Evolutionary conservation across 2,888 invertebrate species (phyloP).

Genomic region (Kuschelorhynchus macadamiae): DNA sequence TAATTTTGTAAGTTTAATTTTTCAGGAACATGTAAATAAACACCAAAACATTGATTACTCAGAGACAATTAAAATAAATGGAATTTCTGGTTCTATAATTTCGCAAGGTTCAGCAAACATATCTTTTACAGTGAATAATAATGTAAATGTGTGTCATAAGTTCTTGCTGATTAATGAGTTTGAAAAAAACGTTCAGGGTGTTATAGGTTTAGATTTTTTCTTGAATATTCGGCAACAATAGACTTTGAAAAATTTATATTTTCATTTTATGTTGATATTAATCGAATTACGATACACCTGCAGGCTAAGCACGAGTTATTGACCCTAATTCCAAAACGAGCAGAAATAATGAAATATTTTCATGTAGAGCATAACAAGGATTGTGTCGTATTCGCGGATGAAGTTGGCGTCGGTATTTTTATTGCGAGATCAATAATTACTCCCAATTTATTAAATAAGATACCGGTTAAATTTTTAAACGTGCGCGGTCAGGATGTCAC

Average conservation of each 20-base stretch:
- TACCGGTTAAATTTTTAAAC: slow-evolving; percentile 10
- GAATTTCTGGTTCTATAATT: too few species aligned
- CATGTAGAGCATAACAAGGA: not conserved
- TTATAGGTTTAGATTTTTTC: slow-evolving; percentile 11
- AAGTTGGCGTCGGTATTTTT: slow-evolving; percentile 7
- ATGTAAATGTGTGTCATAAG: too few species aligned
- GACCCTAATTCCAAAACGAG: slow-evolving; percentile 1
- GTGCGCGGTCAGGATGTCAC: not conserved
- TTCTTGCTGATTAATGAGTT: too few species aligned
- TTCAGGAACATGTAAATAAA: too few species aligned
- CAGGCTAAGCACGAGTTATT: not conserved
- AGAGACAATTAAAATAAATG: too few species aligned
- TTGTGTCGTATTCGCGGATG: slow-evolving; percentile 5
- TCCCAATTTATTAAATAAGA: not conserved
- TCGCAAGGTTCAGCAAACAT: too few species aligned
- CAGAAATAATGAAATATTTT: slow-evolving; percentile 15
- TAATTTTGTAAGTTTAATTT: too few species aligned
- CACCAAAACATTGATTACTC: too few species aligned
- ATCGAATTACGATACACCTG: not conserved
- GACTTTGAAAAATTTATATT: too few species aligned
- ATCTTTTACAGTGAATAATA: too few species aligned
- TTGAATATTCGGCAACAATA: slow-evolving; percentile 3
- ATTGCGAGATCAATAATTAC: slow-evolving; percentile 5
- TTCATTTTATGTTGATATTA: not conserved
- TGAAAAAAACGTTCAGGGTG: not conserved